phyloP scores from a whole-genome alignment of 2,113 vertebrate species.

The Scartelaos histophorus region DNA sequence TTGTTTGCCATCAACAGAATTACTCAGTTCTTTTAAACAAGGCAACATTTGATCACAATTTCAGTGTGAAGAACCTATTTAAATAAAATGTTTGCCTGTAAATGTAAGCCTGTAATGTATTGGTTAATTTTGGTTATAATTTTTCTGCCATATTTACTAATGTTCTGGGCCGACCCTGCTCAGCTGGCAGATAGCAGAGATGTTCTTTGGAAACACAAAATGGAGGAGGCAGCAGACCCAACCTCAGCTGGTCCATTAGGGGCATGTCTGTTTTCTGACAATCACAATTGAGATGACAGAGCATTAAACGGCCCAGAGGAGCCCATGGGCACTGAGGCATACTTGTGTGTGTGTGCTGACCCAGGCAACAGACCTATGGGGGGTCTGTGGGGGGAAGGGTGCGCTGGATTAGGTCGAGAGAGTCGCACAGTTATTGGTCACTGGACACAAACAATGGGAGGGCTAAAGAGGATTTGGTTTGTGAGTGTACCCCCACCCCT shows the following conservation, averaged over 20 bases:
- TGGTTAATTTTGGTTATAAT: conserved; percentile 24
- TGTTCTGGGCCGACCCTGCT: conserved; percentile 39
- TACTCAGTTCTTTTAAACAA: not conserved
- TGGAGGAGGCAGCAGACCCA: conserved; percentile 72
- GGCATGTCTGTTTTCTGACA: conserved; percentile 72
- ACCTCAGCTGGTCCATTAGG: conserved; percentile 77
- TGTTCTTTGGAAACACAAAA: conserved; percentile 64
- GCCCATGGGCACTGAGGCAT: conserved; percentile 60
- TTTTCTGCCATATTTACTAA: conserved; percentile 9
- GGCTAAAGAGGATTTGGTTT: conserved; percentile 75
- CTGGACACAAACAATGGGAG: conserved; percentile 77
- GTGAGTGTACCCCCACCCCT: conserved; percentile 41
- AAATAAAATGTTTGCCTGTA: conserved; percentile 1
- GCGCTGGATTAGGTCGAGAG: conserved; percentile 70
- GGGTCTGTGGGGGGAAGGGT: conserved; percentile 59
- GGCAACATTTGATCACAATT: not conserved
- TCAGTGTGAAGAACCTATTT: not conserved
- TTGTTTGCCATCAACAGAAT: not conserved
- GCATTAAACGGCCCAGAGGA: conserved; percentile 73
- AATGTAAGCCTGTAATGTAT: not conserved
- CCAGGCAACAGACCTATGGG: conserved; percentile 62
- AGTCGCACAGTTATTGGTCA: conserved; percentile 75
- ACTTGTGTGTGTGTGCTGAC: conserved; percentile 55
- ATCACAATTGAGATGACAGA: conserved; percentile 73
- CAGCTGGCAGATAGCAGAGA: conserved; percentile 69